Base-by-base conservation (phyloP, 2,888 invertebrate species). In the Drosophila siamana region DNA sequence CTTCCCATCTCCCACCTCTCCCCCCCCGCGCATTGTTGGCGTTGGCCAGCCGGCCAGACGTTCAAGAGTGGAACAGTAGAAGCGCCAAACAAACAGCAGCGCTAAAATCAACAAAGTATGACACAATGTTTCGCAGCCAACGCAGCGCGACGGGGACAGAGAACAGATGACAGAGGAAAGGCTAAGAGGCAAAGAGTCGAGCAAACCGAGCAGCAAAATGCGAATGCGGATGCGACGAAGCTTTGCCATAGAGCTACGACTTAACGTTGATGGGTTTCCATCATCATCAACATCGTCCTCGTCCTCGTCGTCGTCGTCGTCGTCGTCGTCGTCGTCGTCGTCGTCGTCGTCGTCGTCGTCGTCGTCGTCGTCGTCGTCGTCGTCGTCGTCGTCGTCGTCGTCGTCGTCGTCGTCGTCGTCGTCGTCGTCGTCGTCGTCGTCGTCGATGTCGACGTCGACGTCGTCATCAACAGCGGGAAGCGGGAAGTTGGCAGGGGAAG, bases 81-180 rank as follows among this genome's bases (percentile, higher is more conserved):
- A 76, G 61, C 79, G 79, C 63, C 78, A 76, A 84, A 67, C 75
- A 84, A 84, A 84, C 78, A 81, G 65, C 55, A 65, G 65, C 63
- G 67, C 54, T 74, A 69, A 85, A 85, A 80, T 74, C 82, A 80
- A 83, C 82, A 82, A 82, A 81, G 76, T 80, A 77, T 85, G 85
- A 83, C 83, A 83, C 85, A 83, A 83, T 85, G 82, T 83, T 80
- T 80, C 83, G 80, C 46, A 68, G 28, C 7, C 13, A 11, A 22
- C 24, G 13, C n/a, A n/a, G n/a, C n/a, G 64, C 4, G 11, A 15
- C 13, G 16, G 0, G 16, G 33, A 24, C n/a, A n/a, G n/a, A n/a
- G n/a, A n/a, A n/a, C n/a, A n/a, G n/a, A n/a, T n/a, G n/a, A n/a
- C n/a, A n/a, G n/a, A n/a, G n/a, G n/a, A n/a, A n/a, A n/a, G n/a